Percentiles rank a stretch among this genome's conserved stretches.
These are phyloP conservation scores for Microctonus aethiopoides DNA, from an alignment of 2,888 invertebrate genomes.

Conservation along the genomic window DNA sequence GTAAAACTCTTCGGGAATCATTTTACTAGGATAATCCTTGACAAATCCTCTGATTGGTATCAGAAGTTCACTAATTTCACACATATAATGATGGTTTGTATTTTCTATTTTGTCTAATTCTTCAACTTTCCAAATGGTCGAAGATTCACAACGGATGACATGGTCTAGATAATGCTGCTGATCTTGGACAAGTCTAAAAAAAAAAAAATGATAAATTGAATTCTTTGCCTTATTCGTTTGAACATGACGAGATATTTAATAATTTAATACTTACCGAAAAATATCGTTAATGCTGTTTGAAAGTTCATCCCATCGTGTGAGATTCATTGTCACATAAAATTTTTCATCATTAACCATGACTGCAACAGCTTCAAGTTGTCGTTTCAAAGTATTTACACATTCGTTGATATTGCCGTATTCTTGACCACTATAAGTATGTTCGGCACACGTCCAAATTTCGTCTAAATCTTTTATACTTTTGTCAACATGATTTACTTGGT, in stretches of 20 bases:
- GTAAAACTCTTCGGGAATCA: slow-evolving; percentile 77
- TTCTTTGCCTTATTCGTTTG: no score
- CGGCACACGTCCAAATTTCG: slow-evolving; percentile 68
- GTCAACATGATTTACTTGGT: slow-evolving; percentile 76
- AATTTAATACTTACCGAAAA: slow-evolving; percentile 61
- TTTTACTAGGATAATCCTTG: slow-evolving; percentile 77
- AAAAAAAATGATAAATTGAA: not conserved
- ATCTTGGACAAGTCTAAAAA: slow-evolving; percentile 55
- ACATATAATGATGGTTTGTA: slow-evolving; percentile 73
- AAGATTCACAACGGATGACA: slow-evolving; percentile 73
- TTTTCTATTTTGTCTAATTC: slow-evolving; percentile 78
- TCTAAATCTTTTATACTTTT: slow-evolving; percentile 76
- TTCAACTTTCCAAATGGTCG: slow-evolving; percentile 76
- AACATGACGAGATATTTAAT: no score
- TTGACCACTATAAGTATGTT: slow-evolving; percentile 59
- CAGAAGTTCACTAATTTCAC: slow-evolving; percentile 73
- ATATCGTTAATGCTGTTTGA: slow-evolving; percentile 73
- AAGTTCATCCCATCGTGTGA: slow-evolving; percentile 80
- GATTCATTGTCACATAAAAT: slow-evolving; percentile 69
- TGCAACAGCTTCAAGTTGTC: slow-evolving; percentile 79
- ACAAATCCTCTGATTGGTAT: slow-evolving; percentile 74
- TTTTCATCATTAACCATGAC: slow-evolving; percentile 74
- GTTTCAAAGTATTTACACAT: slow-evolving; percentile 72
- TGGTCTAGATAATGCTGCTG: slow-evolving; percentile 68
- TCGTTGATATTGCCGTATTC: slow-evolving; percentile 70